Evolutionary conservation across 1,140 invertebrate genomes (phyloP).

Genomic region (Orussus abietinus): DNA sequence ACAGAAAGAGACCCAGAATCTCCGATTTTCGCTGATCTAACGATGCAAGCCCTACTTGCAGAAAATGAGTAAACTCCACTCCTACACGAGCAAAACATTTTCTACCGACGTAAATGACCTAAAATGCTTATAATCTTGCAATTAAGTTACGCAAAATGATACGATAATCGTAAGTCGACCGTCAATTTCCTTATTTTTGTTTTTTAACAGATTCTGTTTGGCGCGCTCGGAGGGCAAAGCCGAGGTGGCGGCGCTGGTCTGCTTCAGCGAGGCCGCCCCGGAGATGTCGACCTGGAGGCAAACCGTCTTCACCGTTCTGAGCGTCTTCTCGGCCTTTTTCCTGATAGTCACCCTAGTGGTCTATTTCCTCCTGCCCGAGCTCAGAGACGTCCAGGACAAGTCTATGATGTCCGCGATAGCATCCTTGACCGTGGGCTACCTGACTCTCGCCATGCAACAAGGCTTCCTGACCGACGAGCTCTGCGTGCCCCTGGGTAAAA

Average conservation of each 20-base stretch:
- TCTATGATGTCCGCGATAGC: slow-evolving; percentile 49
- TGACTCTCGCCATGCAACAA: slow-evolving; percentile 55
- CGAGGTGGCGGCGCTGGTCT: slow-evolving; percentile 52
- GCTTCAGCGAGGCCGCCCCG: slow-evolving; percentile 44
- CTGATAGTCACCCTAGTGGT: slow-evolving; percentile 56
- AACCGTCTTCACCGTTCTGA: slow-evolving; percentile 48
- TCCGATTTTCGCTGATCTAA: too few species aligned
- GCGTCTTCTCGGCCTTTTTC: slow-evolving; percentile 59
- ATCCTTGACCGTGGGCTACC: slow-evolving; percentile 57
- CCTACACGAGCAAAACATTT: too few species aligned
- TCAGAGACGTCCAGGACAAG: slow-evolving; percentile 57
- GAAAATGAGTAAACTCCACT: too few species aligned
- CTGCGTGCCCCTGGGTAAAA: slow-evolving; percentile 53
- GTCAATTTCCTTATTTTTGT: background rate
- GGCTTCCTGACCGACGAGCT: slow-evolving; percentile 19
- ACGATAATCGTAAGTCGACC: background rate
- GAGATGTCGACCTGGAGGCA: slow-evolving; percentile 23
- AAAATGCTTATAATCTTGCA: too few species aligned
- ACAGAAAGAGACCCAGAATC: too few species aligned
- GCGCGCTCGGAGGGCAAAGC: slow-evolving; percentile 28
- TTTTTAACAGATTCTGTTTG: slow-evolving; percentile 51
- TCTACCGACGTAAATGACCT: too few species aligned
- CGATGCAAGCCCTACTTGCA: too few species aligned
- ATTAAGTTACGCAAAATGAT: slow-evolving; percentile 18
- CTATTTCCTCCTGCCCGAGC: slow-evolving; percentile 57